Evolutionary conservation across 2,113 vertebrate species (phyloP), one percentile per base, ranked within the genome.

Genomic region (Odontesthes bonariensis): DNA sequence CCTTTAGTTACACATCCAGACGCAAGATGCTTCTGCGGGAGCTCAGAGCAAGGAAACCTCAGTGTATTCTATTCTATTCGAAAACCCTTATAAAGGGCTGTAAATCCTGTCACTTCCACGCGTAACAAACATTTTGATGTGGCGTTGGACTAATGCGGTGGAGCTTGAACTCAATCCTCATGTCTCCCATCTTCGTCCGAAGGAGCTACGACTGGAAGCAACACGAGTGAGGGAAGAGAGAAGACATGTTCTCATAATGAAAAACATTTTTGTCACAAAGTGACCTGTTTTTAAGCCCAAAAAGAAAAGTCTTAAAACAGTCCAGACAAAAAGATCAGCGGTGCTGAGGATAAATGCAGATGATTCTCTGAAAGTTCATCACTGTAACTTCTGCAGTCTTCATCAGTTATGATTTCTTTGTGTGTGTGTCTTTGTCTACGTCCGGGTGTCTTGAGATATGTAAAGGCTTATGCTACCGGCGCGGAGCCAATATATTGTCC

Each of bases 381-480:
- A 53, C 17, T 5, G 13, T 56, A n/a, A 20, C 59, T 55, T 20
- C 8, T 59, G n/a, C n/a, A 55, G 6, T 17, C n/a, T 40, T 59
- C 11, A 42, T 64, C 19, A 42, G 19, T 56, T 57, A 20, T 53
- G 35, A 32, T 38, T 38, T 38, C 2, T 7, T 38, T 35, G 19
- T 17, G 3, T 56, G 60, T 33, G n/a, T 42, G 32, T 35, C 35
- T 35, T 8, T 8, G 4, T 35, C 5, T 35, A 35, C 8, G 4
- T 35, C 35, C 35, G 8, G 4, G 35, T 8, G 8, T 35, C 35
- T 5, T 8, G 35, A 35, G 35, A 35, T 35, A 17, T n/a, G 54
- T 66, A 23, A 52, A 82, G 31, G 66, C 44, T 69, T 69, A 64
- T 67, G 59, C 8, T 40, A 27, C 63, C 77, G 79, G 84, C 73